These are phyloP conservation scores for Odocoileus virginianus DNA, from an alignment of 2,113 vertebrate genomes.

Conservation along the genomic window DNA sequence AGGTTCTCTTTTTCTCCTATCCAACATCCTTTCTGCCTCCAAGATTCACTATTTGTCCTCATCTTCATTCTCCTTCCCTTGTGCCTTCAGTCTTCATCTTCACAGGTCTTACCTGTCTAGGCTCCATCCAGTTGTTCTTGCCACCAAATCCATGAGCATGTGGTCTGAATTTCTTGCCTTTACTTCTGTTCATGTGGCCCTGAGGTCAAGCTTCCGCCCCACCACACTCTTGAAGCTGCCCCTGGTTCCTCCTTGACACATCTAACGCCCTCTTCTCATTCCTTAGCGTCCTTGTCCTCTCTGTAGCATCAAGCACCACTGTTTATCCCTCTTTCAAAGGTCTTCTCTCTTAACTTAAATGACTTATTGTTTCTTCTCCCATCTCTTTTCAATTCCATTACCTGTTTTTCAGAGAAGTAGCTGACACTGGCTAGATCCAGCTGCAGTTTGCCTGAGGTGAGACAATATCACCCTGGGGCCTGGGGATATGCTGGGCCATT, in stretches of 20 bases:
- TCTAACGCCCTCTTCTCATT: not conserved
- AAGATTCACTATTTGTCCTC: not conserved
- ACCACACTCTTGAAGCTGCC: not conserved
- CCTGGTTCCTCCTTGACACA: not conserved
- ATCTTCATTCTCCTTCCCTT: not conserved
- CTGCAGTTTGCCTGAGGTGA: not conserved
- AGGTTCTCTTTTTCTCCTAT: not conserved
- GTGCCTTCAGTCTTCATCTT: not conserved
- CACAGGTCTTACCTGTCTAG: not conserved
- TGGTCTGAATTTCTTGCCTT: not conserved
- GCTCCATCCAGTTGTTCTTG: not conserved
- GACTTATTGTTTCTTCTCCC: not conserved
- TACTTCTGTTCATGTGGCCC: not conserved
- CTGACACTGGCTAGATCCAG: not conserved
- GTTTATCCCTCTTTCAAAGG: not conserved
- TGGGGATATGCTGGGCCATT: not conserved
- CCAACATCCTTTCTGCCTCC: not conserved
- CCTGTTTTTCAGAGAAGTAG: not conserved
- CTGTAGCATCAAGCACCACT: not conserved
- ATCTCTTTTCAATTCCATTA: not conserved
- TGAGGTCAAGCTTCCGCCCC: not conserved
- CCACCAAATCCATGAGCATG: not conserved
- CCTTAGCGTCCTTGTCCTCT: not conserved
- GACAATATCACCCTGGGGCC: not conserved
- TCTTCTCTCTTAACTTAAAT: not conserved